Conservation (phyloP, 2,113 vertebrate species). For the Podiceps cristatus region DNA sequence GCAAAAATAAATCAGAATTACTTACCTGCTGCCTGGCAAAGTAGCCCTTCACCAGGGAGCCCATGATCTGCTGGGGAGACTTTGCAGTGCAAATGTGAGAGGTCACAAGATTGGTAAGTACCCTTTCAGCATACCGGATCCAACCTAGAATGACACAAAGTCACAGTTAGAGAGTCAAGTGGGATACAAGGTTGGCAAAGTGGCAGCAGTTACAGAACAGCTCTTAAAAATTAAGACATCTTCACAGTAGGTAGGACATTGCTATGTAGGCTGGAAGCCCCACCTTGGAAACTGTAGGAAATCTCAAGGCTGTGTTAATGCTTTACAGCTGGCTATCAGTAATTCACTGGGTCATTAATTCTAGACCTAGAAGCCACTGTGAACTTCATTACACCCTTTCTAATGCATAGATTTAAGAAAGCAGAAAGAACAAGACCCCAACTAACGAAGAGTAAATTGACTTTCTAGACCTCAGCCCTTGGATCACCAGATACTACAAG, state of each 20-base stretch:
- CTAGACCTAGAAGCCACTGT: neutral
- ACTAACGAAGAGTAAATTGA: neutral
- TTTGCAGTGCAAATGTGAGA: conserved; percentile 94
- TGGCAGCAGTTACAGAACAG: neutral
- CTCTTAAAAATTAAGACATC: neutral
- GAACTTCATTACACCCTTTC: neutral
- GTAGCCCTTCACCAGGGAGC: conserved; percentile 92
- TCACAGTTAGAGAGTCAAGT: neutral
- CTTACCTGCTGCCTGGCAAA: conserved; percentile 91
- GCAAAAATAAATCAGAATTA: neutral
- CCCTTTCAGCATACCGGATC: conserved; percentile 93
- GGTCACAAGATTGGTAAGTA: conserved; percentile 89
- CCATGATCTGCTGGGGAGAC: conserved; percentile 97
- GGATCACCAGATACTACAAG: neutral
- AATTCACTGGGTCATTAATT: neutral
- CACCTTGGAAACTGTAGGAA: neutral
- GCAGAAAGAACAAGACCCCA: neutral
- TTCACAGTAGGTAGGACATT: neutral
- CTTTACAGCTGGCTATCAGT: neutral
- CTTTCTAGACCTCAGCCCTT: neutral
- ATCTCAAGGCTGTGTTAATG: neutral
- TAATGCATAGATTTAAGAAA: neutral
- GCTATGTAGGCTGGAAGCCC: neutral
- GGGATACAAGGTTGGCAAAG: neutral
- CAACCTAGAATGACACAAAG: conserved; percentile 79